phyloP scores from a whole-genome alignment of 2,797 vertebrate species.

The Lateolabrax maculatus region DNA sequence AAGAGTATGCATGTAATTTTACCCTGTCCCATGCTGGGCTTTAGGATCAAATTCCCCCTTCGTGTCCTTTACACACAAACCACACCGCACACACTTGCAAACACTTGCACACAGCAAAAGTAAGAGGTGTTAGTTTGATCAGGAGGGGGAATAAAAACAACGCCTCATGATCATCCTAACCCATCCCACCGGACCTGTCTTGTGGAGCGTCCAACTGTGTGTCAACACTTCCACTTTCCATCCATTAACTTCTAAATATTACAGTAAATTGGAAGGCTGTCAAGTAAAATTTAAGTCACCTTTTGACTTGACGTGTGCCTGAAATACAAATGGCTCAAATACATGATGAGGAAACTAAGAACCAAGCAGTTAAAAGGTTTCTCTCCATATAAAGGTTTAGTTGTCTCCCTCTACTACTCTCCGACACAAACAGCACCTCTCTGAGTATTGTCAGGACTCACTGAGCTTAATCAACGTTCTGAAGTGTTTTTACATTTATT shows the following conservation, averaged over 20 bases:
- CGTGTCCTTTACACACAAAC: slow-evolving; percentile 37
- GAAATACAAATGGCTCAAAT: background rate
- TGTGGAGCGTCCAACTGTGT: background rate
- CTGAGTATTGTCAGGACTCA: background rate
- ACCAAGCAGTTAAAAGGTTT: too few species aligned
- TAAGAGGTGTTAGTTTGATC: background rate
- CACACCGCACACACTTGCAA: background rate
- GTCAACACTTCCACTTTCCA: background rate
- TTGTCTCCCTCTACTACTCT: slow-evolving; percentile 49
- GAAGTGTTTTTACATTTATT: slow-evolving; percentile 1
- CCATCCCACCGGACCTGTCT: too few species aligned
- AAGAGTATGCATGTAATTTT: background rate
- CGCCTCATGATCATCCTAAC: background rate
- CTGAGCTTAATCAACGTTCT: background rate
- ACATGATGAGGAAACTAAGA: too few species aligned
- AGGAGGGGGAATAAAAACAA: background rate
- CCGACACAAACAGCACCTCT: slow-evolving; percentile 11
- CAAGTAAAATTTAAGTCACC: background rate
- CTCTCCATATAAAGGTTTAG: background rate
- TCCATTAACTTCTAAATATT: background rate
- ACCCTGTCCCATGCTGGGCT: background rate
- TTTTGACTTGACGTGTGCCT: background rate
- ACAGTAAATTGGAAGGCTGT: background rate
- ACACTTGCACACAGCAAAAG: background rate
- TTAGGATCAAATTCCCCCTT: slow-evolving; percentile 45